These are phyloP conservation scores for Indri indri DNA, from an alignment of 2,113 vertebrate species.

Conservation along the genomic window DNA sequence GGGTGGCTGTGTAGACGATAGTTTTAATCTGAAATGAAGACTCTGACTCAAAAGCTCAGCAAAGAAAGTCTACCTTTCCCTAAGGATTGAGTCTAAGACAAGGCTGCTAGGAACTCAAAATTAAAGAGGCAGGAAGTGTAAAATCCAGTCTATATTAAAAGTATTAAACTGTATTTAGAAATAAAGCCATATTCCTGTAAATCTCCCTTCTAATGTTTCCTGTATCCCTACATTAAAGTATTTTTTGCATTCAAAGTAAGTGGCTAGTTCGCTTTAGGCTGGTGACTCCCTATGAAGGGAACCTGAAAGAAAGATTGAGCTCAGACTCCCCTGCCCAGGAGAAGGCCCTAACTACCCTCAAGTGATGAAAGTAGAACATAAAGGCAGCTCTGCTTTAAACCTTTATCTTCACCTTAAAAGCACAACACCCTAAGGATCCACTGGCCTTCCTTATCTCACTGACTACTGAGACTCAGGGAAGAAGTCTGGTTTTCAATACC, in stretches of 20 bases:
- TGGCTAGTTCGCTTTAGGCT: background rate
- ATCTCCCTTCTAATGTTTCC: background rate
- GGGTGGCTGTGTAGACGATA: background rate
- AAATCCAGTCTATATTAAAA: background rate
- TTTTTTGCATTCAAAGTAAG: background rate
- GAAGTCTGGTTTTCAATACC: background rate
- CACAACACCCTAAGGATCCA: background rate
- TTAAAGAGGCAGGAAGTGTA: background rate
- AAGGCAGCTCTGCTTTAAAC: background rate
- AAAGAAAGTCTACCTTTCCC: background rate
- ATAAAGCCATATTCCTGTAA: background rate
- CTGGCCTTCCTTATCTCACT: background rate
- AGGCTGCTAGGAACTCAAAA: background rate
- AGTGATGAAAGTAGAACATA: background rate
- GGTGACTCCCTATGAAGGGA: background rate
- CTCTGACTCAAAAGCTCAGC: background rate
- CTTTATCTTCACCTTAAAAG: background rate
- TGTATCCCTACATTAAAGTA: background rate
- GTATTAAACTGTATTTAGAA: background rate
- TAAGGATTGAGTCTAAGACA: background rate
- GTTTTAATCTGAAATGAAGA: conserved; percentile 5
- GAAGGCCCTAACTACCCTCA: background rate
- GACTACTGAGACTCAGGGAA: background rate
- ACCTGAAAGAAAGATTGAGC: background rate
- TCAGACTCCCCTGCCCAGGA: background rate